phyloP scores from a whole-genome alignment of 2,888 invertebrate species.

The Sinhomidia bicolor region DNA sequence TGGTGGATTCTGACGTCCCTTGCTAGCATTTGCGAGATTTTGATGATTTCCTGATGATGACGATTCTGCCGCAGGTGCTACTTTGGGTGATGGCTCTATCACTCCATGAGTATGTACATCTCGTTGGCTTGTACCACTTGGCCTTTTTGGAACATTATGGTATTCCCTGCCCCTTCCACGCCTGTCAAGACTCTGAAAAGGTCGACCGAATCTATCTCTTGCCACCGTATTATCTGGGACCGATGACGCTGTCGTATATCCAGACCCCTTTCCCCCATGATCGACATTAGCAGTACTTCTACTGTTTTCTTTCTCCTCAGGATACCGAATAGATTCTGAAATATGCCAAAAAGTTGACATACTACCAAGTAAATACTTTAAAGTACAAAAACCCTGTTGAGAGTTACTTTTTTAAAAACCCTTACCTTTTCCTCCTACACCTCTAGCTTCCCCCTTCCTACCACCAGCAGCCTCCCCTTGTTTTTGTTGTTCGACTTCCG shows the following conservation, averaged over 20 bases:
- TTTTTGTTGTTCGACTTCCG: background rate
- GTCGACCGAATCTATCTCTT: conserved; percentile 62
- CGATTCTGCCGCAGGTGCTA: background rate
- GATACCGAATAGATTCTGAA: background rate
- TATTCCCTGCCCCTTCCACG: conserved; percentile 33
- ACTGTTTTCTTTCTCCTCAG: conserved; percentile 52
- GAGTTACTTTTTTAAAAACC: background rate
- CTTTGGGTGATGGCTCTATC: background rate
- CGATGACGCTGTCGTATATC: background rate
- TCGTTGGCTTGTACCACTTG: conserved; percentile 1
- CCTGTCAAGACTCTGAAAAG: conserved; percentile 62
- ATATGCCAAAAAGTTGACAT: background rate
- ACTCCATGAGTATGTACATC: background rate
- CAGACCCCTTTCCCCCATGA: background rate
- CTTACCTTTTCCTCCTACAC: background rate
- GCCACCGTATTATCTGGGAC: background rate
- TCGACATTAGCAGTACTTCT: background rate
- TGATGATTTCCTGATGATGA: background rate
- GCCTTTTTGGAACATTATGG: conserved; percentile 34
- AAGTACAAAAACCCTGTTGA: background rate
- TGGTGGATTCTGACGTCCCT: background rate
- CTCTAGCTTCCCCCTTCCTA: background rate
- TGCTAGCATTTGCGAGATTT: background rate
- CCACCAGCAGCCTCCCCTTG: background rate
- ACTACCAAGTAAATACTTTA: background rate